phyloP scores from a whole-genome alignment of 2,113 vertebrate species.

The Dascyllus trimaculatus region DNA sequence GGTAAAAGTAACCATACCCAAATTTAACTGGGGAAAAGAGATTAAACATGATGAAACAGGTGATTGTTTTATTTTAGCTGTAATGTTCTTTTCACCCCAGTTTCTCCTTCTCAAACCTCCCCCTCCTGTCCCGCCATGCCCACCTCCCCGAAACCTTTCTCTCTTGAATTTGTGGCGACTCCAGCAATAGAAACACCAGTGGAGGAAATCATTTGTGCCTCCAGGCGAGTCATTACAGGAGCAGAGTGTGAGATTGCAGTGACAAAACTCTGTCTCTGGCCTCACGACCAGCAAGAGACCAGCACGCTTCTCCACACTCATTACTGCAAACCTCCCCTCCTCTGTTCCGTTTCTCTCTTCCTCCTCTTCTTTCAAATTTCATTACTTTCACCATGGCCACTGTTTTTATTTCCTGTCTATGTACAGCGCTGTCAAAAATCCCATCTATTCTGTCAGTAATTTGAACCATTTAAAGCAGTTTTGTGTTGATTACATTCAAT shows the following conservation, averaged over 20 bases:
- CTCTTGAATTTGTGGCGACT: constrained; percentile 54
- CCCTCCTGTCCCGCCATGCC: neutral
- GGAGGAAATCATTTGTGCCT: constrained; percentile 78
- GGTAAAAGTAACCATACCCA: neutral
- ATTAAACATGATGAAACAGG: constrained; percentile 17
- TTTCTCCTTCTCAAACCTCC: neutral
- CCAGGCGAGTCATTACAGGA: constrained; percentile 78
- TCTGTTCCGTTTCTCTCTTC: neutral
- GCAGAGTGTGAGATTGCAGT: constrained; percentile 77
- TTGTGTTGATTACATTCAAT: neutral
- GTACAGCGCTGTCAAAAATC: neutral
- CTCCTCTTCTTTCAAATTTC: neutral
- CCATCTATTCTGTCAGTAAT: neutral
- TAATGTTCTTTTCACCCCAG: neutral
- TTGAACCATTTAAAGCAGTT: neutral
- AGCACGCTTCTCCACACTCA: constrained; percentile 59
- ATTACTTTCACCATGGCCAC: neutral
- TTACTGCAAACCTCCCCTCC: constrained; percentile 36
- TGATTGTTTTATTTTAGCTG: constrained; percentile 11
- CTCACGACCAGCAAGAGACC: constrained; percentile 66
- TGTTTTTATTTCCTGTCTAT: neutral
- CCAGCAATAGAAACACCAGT: constrained; percentile 70
- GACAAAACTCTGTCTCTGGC: constrained; percentile 73
- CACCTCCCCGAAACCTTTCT: constrained; percentile 19
- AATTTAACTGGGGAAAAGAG: neutral